Percentiles rank a stretch among this genome's conserved stretches.
Evolutionary conservation across 2,797 vertebrate species (phyloP).

Genomic region (Enteromius viviparus): DNA sequence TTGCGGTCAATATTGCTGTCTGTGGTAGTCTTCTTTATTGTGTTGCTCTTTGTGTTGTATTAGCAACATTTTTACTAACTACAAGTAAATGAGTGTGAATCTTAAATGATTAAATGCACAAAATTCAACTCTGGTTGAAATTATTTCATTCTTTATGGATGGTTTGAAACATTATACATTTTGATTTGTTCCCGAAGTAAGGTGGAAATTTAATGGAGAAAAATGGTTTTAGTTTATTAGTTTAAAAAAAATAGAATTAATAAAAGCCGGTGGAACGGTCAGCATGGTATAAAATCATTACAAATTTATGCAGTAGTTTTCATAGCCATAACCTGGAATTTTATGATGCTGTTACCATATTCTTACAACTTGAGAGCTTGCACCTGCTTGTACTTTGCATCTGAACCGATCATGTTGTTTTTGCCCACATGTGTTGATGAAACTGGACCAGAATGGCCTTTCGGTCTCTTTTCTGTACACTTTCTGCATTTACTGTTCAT

Average conservation of each 20-base stretch:
- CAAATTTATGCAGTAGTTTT: neutral
- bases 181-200: neutral
- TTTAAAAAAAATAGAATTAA: neutral
- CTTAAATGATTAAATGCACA: neutral
- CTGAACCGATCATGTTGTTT: neutral
- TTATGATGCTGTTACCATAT: neutral
- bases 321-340: neutral
- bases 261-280: neutral
- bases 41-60: neutral
- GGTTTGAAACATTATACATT: neutral
- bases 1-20: neutral
- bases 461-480: neutral
- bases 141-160: neutral
- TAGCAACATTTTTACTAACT: neutral
- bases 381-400: conserved; percentile 11
- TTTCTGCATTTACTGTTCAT: neutral
- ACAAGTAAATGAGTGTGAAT: neutral
- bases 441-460: neutral
- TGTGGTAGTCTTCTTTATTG: neutral
- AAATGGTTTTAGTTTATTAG: neutral
- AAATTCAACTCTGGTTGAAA: neutral
- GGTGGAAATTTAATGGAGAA: neutral
- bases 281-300: neutral
- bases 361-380: neutral
- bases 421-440: neutral